Evolutionary conservation across 1,140 invertebrate genomes (phyloP).

Genomic region (Ips nitidus): DNA sequence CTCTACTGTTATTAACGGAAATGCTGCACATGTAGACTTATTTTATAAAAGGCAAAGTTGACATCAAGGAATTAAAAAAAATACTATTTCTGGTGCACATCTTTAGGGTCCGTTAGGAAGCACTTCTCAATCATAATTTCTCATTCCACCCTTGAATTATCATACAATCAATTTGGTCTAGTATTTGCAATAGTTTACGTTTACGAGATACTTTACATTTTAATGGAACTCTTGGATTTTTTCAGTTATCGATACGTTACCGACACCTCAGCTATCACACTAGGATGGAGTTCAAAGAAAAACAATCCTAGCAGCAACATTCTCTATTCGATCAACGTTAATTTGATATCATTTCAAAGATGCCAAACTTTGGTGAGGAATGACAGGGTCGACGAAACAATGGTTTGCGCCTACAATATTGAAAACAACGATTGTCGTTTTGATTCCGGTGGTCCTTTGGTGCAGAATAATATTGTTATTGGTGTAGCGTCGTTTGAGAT

Average conservation of each 20-base stretch:
- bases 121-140: too few relatives aligned
- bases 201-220: too few relatives aligned
- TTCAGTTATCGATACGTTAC: slow-evolving; percentile 26
- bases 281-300: slow-evolving; percentile 31
- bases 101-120: too few relatives aligned
- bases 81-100: too few relatives aligned
- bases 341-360: slow-evolving; percentile 24
- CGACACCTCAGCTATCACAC: slow-evolving; percentile 29
- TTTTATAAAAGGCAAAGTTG: neutral
- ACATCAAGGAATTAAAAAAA: too few relatives aligned
- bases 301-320: slow-evolving; percentile 1
- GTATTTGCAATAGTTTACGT: too few relatives aligned
- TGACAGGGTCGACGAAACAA: slow-evolving; percentile 25
- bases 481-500: slow-evolving; percentile 30
- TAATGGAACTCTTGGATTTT: neutral
- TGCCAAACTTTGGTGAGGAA: slow-evolving; percentile 23
- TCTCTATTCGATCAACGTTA: slow-evolving; percentile 19
- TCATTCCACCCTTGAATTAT: too few relatives aligned
- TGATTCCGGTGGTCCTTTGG: slow-evolving; percentile 29
- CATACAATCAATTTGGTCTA: too few relatives aligned
- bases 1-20: neutral
- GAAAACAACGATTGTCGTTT: slow-evolving; percentile 24
- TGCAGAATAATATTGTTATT: slow-evolving; percentile 33
- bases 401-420: slow-evolving; percentile 31
- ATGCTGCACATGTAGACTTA: neutral